Conservation (phyloP, 2,113 vertebrate species). For the Myotis davidii region DNA sequence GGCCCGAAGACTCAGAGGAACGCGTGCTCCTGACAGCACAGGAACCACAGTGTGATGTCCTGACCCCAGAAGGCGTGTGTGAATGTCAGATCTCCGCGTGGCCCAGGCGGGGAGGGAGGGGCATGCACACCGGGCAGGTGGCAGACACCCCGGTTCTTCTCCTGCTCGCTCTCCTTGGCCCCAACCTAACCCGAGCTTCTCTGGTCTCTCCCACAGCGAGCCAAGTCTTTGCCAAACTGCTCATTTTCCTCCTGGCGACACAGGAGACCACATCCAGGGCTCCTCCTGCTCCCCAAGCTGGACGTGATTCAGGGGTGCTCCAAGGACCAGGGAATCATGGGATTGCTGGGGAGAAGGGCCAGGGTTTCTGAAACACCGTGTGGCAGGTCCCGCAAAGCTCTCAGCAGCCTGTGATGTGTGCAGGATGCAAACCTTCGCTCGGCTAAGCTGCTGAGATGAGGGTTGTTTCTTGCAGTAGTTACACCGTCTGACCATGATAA, state of each 20-base stretch:
- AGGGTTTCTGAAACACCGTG: not conserved
- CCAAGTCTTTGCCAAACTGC: not conserved
- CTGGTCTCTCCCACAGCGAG: rapidly evolving
- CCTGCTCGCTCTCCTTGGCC: not conserved
- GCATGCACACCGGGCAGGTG: rapidly evolving
- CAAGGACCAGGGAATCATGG: not conserved
- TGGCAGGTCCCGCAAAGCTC: no score
- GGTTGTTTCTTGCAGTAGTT: not conserved
- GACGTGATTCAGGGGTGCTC: not conserved
- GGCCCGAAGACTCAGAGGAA: not conserved
- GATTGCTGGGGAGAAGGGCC: not conserved
- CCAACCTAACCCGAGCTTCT: not conserved
- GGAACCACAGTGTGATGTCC: not conserved
- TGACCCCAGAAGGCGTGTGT: not conserved
- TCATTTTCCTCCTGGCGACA: not conserved
- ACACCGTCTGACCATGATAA: not conserved
- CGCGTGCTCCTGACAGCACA: not conserved
- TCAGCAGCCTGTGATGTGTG: not conserved
- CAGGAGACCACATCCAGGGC: not conserved
- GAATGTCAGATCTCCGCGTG: not conserved
- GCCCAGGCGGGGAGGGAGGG: not conserved
- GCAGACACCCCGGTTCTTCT: not conserved
- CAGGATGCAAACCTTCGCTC: not conserved
- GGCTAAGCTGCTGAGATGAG: not conserved
- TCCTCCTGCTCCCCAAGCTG: not conserved